Percentiles rank a stretch among this genome's conserved stretches.
These are phyloP conservation scores for Lindbergichthys nudifrons DNA, from an alignment of 2,797 vertebrate genomes.

Conservation along the genomic window DNA sequence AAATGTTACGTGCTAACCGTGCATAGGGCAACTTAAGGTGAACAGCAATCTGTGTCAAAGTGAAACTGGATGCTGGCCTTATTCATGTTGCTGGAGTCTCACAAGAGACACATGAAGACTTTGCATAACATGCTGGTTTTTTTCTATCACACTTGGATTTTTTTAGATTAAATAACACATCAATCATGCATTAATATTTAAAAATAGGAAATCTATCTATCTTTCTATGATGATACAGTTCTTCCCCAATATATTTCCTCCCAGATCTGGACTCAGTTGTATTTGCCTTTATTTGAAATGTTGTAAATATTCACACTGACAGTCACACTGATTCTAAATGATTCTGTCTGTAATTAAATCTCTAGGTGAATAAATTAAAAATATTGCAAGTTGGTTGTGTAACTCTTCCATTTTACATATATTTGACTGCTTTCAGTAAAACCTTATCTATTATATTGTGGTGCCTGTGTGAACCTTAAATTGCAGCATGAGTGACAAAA, in stretches of 20 bases:
- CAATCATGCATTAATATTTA: slow-evolving; percentile 10
- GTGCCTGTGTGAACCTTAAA: slow-evolving; percentile 1
- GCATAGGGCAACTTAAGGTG: slow-evolving; percentile 60
- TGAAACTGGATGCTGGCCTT: slow-evolving; percentile 22
- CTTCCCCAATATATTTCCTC: background rate
- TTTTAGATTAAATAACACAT: background rate
- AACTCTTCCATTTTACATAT: slow-evolving; percentile 27
- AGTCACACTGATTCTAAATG: slow-evolving; percentile 36
- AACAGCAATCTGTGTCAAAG: slow-evolving; percentile 68
- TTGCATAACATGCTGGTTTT: slow-evolving; percentile 18
- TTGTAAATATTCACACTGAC: slow-evolving; percentile 34
- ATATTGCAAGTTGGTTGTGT: slow-evolving; percentile 32
- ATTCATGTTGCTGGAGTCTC: slow-evolving; percentile 32
- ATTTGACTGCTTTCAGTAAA: slow-evolving; percentile 12
- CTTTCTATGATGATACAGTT: background rate
- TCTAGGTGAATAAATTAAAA: slow-evolving; percentile 36
- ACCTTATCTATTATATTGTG: slow-evolving; percentile 3
- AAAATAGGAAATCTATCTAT: background rate
- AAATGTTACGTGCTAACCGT: slow-evolving; percentile 54
- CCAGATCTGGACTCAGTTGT: slow-evolving; percentile 16
- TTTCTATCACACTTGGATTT: slow-evolving; percentile 7
- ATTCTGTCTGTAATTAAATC: slow-evolving; percentile 37
- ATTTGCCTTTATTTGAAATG: slow-evolving; percentile 31
- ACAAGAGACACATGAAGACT: slow-evolving; percentile 14
- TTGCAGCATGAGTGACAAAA: slow-evolving; percentile 21